Conservation (phyloP, 2,113 vertebrate genomes). For the Indicator indicator region DNA sequence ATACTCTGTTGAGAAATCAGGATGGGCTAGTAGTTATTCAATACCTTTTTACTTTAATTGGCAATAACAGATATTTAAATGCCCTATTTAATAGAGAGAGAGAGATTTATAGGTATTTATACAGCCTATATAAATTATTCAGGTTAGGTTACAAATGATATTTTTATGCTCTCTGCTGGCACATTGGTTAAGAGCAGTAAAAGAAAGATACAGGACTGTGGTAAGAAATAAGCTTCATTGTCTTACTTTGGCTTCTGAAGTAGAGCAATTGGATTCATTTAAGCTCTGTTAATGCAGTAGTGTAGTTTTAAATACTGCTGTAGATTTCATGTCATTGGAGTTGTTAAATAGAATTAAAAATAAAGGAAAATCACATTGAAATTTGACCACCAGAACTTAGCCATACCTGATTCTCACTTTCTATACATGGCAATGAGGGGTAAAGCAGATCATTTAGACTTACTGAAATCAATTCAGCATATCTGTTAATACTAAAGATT, state of each 20-base stretch:
- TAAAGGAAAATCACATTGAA: background rate
- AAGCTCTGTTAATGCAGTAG: background rate
- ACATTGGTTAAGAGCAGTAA: background rate
- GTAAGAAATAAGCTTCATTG: background rate
- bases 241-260: background rate
- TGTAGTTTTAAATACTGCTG: background rate
- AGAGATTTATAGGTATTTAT: no score
- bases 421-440: background rate
- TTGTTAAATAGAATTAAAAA: background rate
- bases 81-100: no score
- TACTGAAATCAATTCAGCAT: background rate
- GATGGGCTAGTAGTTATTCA: background rate
- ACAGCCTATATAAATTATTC: background rate
- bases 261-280: background rate
- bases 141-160: background rate
- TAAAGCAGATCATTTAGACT: background rate
- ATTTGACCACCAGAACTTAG: background rate
- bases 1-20: background rate
- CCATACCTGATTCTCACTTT: background rate
- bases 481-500: conserved; percentile 10
- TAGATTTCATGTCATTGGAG: background rate
- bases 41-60: background rate
- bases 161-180: background rate
- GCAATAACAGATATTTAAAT: background rate
- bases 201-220: background rate